Evolutionary conservation across 2,888 invertebrate species (phyloP), one percentile per base, ranked within the genome.

Genomic region (Erebia epiphron): DNA sequence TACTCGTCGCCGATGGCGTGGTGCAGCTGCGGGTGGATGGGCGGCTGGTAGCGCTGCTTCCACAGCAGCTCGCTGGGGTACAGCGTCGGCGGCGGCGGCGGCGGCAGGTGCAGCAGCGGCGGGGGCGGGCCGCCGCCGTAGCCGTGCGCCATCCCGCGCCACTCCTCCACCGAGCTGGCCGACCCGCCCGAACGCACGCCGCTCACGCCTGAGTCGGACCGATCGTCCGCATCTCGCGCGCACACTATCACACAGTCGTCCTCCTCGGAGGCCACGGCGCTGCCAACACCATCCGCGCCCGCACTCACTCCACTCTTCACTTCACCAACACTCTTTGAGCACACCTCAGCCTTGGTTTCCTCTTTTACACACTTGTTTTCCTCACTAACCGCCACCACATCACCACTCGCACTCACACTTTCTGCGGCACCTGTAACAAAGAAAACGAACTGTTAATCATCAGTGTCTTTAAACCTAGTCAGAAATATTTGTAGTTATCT

Each of bases 81-180:
- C 82, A 94, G 86, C 87, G 94, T 82, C 81, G 94, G 90, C 81
- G 93, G 92, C 82, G 93, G 92, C 82, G 90, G 91, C 84, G 89
- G 90, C 78, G 91, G 88, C 80, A 91, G 87, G 82, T 89, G 92
- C 84, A 87, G 88, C 83, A 90, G 86, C 82, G 87, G 93, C 87
- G 92, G 92, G 80, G 90, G 94, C 80, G 95, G 95, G 82, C 95
- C 95, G 86, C 91, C 92, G 90, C 95, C 90, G 95, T 96, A 96
- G 85, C 95, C 95, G 91, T 95, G 95, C 86, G 96, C 96, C 87
- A 96, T 94, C 87, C 96, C 96, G 90, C 96, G 96, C 88, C 96
- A 95, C 87, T 96, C 96, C 84, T 96, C 96, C 89, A 96, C 96
- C 80, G 96, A 95, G 90, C 96, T 96, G 94, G 96, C 96, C 84